phyloP scores from a whole-genome alignment of 2,797 vertebrate genomes.

The Saguinus oedipus region DNA sequence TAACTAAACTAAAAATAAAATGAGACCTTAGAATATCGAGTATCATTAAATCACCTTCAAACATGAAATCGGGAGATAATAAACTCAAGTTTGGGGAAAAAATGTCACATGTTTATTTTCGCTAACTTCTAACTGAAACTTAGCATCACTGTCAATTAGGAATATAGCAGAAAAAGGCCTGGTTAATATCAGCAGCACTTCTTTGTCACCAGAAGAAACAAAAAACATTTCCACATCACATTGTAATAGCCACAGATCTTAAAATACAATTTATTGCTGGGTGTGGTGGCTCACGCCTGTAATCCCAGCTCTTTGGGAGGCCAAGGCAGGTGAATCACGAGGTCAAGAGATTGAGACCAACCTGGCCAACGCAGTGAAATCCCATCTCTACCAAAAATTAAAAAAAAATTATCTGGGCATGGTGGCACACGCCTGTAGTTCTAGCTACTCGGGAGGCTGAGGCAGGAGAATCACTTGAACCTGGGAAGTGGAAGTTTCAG shows the following conservation, averaged over 20 bases:
- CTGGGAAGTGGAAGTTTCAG: too few species aligned
- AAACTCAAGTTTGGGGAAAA: not conserved
- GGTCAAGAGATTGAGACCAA: too few species aligned
- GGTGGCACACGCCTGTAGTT: too few species aligned
- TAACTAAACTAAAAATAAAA: conserved; percentile 47
- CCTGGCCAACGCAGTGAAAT: too few species aligned
- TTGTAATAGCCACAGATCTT: not conserved
- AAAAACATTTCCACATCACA: not conserved
- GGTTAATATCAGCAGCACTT: not conserved
- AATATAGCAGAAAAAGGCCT: not conserved
- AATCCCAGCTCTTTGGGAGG: too few species aligned
- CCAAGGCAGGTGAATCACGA: too few species aligned
- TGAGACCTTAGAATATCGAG: not conserved
- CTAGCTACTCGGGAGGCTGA: too few species aligned
- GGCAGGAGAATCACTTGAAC: too few species aligned
- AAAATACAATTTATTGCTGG: not conserved
- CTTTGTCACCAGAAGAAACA: not conserved
- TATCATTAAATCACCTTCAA: not conserved
- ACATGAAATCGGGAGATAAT: not conserved
- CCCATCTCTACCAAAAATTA: too few species aligned
- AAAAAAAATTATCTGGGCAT: too few species aligned
- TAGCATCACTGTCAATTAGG: not conserved
- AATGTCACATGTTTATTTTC: not conserved
- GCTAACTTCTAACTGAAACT: conserved; percentile 10
- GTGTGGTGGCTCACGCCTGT: too few species aligned